Base-by-base conservation (phyloP, 2,797 vertebrate species). In the Leptodactylus fallax region DNA sequence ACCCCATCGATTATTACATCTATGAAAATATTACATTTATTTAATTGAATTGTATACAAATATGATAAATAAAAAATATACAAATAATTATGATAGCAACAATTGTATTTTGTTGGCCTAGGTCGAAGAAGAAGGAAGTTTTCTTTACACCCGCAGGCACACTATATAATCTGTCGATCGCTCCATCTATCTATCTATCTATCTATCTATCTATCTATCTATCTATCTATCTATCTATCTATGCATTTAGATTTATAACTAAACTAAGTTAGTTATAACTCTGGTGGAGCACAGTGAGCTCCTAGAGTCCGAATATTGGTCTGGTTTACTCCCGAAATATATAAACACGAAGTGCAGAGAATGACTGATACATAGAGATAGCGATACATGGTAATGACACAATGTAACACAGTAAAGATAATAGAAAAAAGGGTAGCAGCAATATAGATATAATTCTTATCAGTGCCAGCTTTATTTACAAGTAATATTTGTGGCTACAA, bases 141-240 rank as follows among this genome's bases (percentile, higher is more conserved):
- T 36, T 4, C 36, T 36, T 36, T 36, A 36, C 36, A 36, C 36
- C 36, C 36, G 36, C 36, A 36, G 36, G 36, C 36, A 36, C 2
- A 36, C 36, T 36, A 4, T 36, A 36, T 36, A 36, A 36, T 61
- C 19, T 21, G 21, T 16, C 25, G 11, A 69, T 69, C 8, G 3
- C 47, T 45, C 36, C 16, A 79, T 56, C n/a, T 79, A 79, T 53
- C 19, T 78, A 55, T 77, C 17, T 53, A 77, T 79, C 51, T 53
- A 74, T 53, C 47, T 77, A 77, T 77, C 47, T 77, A 78, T 55
- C 49, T 78, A 78, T 78, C 12, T 78, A 78, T 78, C 47, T 77
- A 78, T 55, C 36, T 47, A 72, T 72, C 8, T 74, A 49, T 49
- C 69, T 72, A 72, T 72, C 14, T 51, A 21, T 74, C 45, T 47